A percentile compares a stretch with the other conserved stretches of the same genome.
Conservation (phyloP, 2,113 vertebrate species). For the Dermatemys mawii region DNA sequence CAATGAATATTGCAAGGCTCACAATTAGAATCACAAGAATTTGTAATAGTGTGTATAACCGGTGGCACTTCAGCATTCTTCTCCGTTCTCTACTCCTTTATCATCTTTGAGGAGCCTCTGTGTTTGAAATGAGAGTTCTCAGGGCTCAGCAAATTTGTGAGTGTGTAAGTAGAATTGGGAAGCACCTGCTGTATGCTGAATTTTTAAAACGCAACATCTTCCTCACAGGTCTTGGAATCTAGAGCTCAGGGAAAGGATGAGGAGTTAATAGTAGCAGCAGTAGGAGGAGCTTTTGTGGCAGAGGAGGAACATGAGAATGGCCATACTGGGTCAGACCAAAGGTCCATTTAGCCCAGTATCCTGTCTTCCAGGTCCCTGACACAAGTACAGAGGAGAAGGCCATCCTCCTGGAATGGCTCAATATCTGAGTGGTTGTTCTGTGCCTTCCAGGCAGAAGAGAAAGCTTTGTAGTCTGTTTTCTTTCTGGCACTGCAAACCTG, state of each 20-base stretch:
- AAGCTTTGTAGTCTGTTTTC: background rate
- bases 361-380: background rate
- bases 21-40: background rate
- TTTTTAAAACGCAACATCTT: background rate
- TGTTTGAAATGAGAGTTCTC: background rate
- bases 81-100: background rate
- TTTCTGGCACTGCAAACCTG: background rate
- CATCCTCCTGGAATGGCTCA: background rate
- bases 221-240: background rate
- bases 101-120: background rate
- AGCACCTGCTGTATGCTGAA: background rate
- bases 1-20: background rate
- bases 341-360: too few relatives aligned
- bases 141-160: background rate
- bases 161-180: background rate
- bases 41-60: fast-evolving
- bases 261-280: background rate
- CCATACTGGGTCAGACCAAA: too few relatives aligned
- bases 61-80: background rate
- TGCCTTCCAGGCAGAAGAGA: background rate
- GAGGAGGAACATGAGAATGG: background rate
- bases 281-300: background rate
- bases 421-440: background rate
- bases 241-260: background rate
- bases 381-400: background rate